phyloP scores from a whole-genome alignment of 2,888 invertebrate species.

The Drosophila rellima region DNA sequence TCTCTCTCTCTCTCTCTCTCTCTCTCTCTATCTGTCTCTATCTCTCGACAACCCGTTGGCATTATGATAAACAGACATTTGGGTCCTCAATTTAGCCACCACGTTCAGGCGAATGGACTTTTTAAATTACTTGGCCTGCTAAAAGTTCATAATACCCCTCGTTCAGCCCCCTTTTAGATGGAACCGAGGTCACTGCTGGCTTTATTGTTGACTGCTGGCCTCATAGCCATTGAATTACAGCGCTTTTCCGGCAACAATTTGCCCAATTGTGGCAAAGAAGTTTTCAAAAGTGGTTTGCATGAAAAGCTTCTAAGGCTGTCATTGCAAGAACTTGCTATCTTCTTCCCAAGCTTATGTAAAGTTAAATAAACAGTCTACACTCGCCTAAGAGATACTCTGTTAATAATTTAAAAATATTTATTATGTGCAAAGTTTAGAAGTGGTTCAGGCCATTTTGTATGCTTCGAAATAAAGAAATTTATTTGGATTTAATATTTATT shows the following conservation, averaged over 20 bases:
- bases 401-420: not conserved
- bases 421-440: not conserved
- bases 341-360: not conserved
- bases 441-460: too few species aligned
- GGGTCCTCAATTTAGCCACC: slow-evolving; percentile 33
- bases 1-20: not conserved
- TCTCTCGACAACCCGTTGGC: slow-evolving; percentile 45
- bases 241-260: slow-evolving; percentile 72
- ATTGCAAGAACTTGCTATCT: slow-evolving; percentile 8
- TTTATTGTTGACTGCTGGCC: slow-evolving; percentile 15
- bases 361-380: not conserved
- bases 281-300: slow-evolving; percentile 55
- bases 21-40: not conserved
- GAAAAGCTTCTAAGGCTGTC: slow-evolving; percentile 45
- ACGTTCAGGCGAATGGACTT: slow-evolving; percentile 60
- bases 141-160: slow-evolving; percentile 27
- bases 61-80: slow-evolving; percentile 79
- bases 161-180: not conserved
- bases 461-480: too few species aligned
- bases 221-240: slow-evolving; percentile 66
- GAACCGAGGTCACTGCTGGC: slow-evolving; percentile 28
- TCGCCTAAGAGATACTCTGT: slow-evolving; percentile 7
- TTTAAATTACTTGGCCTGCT: slow-evolving; percentile 66
- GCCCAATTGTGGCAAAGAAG: slow-evolving; percentile 61
- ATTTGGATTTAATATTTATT: not conserved